Evolutionary conservation across 2,888 invertebrate genomes (phyloP), one percentile per base, ranked within the genome.

Genomic region (Anorthoa munda): DNA sequence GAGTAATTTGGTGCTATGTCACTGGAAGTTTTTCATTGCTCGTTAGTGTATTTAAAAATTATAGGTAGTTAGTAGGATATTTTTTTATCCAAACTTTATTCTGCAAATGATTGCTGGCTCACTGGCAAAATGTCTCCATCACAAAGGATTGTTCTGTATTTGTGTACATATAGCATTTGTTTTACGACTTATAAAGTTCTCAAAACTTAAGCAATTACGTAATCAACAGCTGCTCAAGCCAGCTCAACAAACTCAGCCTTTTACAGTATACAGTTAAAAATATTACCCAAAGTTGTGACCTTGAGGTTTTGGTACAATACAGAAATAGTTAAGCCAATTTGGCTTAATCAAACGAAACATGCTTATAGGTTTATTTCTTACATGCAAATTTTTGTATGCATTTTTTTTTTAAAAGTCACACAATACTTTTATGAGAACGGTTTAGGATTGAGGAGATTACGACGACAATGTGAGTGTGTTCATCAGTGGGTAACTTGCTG

Each of bases 181-280:
- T 46, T 77, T 48, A 21, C 51, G 12, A 59, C n/a, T 77, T 55
- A 15, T 31, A 45, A 60, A 77, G 17, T 77, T 55, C 45, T 55
- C 45, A n/a, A 13, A 75, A 60, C 48, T 77, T 9, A 48, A 69
- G 50, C 60, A 50, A 61, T 70, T 77, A 77, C 31, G 18, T 55
- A 56, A 77, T 75, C 48, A 77, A 70, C 70, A 69, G 70, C 70
- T 60, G 70, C 69, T 77, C 26, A 23, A n/a, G n/a, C n/a, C n/a
- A n/a, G n/a, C n/a, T n/a, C n/a, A n/a, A n/a, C n/a, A n/a, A n/a
- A n/a, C 26, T 45, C 7, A 26, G 26, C 15, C 2, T 26, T 55
- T 75, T 26, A 53, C 11, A 45, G 50, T 26, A 23, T 17, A 18
- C 45, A 17, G 21, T 60, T 21, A 26, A 75, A 69, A 75, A 50